A percentile compares a stretch with the other conserved stretches of the same genome.
These are phyloP conservation scores for Hylaeus anthracinus DNA, from an alignment of 1,140 invertebrate genomes.

Conservation along the genomic window DNA sequence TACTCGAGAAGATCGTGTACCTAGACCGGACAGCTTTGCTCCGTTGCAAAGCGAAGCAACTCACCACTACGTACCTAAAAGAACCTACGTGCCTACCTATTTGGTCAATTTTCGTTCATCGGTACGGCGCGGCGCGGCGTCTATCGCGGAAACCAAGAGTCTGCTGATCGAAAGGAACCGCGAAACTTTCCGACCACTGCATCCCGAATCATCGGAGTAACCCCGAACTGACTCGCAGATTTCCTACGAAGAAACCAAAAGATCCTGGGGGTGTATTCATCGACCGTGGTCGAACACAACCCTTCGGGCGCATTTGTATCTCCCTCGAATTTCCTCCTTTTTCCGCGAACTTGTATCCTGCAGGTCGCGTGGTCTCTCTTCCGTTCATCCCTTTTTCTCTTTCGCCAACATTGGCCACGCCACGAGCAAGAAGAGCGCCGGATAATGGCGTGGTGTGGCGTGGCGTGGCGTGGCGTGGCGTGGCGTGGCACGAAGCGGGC, in stretches of 20 bases:
- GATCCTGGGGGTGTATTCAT: slow-evolving; percentile 56
- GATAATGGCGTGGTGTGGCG: slow-evolving; percentile 45
- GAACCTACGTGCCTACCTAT: too few species aligned
- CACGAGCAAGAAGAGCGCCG: slow-evolving; percentile 37
- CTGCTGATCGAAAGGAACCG: not conserved
- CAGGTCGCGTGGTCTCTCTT: not conserved
- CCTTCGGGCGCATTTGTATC: slow-evolving; percentile 21
- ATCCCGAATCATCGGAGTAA: slow-evolving; percentile 20
- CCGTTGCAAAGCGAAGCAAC: too few species aligned
- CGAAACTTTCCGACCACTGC: slow-evolving; percentile 7
- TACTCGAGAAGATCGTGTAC: too few species aligned
- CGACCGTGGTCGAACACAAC: slow-evolving; percentile 27
- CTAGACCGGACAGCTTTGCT: too few species aligned
- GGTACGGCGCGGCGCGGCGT: too few species aligned
- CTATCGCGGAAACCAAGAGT: too few species aligned
- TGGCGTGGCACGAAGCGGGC: not conserved
- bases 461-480: not conserved
- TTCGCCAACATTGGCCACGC: slow-evolving; percentile 27
- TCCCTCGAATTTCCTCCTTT: slow-evolving; percentile 22
- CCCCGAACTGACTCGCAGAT: not conserved
- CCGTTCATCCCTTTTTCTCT: slow-evolving; percentile 16
- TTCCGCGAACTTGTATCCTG: not conserved
- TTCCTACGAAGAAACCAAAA: slow-evolving; percentile 23
- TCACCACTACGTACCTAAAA: too few species aligned
- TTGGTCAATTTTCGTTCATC: too few species aligned